Percentiles rank a stretch among this genome's conserved stretches.
phyloP scores from a whole-genome alignment of 2,797 vertebrate genomes.

The Trachurus trachurus region DNA sequence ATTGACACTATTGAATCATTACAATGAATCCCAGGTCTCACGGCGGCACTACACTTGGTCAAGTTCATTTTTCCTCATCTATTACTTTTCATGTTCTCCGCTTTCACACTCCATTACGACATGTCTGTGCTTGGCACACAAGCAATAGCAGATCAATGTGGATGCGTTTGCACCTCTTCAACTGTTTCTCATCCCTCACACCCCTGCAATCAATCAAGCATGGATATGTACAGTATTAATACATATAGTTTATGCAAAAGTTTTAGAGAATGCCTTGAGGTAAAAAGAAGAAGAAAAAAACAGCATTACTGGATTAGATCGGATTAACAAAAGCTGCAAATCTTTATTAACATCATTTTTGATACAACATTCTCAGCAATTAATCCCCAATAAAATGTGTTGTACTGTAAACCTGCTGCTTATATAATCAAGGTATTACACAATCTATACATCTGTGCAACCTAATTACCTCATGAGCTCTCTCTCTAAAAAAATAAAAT shows the following conservation, averaged over 20 bases:
- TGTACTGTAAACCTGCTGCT: background rate
- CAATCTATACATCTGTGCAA: slow-evolving; percentile 8
- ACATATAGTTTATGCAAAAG: slow-evolving; percentile 10
- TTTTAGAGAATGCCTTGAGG: slow-evolving; percentile 14
- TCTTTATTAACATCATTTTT: background rate
- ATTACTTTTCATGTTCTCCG: slow-evolving; percentile 64
- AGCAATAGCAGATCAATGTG: slow-evolving; percentile 60
- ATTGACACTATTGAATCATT: slow-evolving; percentile 74
- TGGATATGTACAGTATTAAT: slow-evolving; percentile 27
- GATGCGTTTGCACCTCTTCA: slow-evolving; percentile 29
- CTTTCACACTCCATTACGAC: slow-evolving; percentile 67
- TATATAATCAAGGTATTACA: background rate
- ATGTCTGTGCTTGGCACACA: slow-evolving; percentile 29
- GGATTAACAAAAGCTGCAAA: background rate
- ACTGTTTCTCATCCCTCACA: slow-evolving; percentile 37
- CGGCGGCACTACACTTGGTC: slow-evolving; percentile 48
- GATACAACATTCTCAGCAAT: slow-evolving; percentile 3
- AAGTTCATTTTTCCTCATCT: slow-evolving; percentile 73
- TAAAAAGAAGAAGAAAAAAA: background rate
- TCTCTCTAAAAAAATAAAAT: background rate
- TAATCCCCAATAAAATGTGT: slow-evolving; percentile 20
- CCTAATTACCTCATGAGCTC: slow-evolving; percentile 12
- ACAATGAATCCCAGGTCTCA: slow-evolving; percentile 46
- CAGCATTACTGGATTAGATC: background rate
- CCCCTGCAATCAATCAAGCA: slow-evolving; percentile 32